Evolutionary conservation across 2,888 invertebrate species (phyloP).

Genomic region (Spatulosminthurus flaviceps): DNA sequence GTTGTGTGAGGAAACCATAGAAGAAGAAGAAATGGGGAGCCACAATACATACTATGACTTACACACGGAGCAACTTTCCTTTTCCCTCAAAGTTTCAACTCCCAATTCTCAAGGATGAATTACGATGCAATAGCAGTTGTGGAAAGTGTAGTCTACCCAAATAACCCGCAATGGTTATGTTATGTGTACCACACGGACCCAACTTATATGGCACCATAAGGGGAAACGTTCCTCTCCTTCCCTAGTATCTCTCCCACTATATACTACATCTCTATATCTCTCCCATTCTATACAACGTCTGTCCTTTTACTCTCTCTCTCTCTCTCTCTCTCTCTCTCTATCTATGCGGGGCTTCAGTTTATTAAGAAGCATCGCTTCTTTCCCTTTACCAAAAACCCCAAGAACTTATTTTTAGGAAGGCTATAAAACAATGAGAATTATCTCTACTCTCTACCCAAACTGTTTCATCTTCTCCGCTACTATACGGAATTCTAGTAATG

Average conservation of each 20-base stretch:
- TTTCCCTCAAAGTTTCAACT: constrained; percentile 35
- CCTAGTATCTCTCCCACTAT: background rate
- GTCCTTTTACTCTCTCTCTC: no score
- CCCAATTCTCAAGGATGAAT: constrained; percentile 44
- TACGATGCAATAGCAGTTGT: constrained; percentile 22
- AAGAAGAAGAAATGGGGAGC: no score
- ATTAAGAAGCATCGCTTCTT: constrained; percentile 32
- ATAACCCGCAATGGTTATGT: background rate
- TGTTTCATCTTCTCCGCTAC: constrained; percentile 8
- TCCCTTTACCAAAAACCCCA: constrained; percentile 6
- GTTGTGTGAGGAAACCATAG: no score
- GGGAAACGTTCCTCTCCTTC: constrained; percentile 15
- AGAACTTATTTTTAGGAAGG: constrained; percentile 42
- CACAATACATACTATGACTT: background rate
- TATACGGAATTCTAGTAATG: background rate
- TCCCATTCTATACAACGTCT: no score
- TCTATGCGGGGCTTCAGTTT: constrained; percentile 14
- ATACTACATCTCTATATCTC: background rate
- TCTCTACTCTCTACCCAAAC: background rate
- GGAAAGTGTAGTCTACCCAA: background rate
- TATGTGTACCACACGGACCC: background rate
- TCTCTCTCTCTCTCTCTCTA: background rate
- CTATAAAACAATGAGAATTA: constrained; percentile 35
- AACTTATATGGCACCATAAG: background rate
- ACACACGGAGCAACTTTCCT: background rate